Evolutionary conservation across 2,888 invertebrate species (phyloP), one percentile per base, ranked within the genome.

Genomic region (Phania funesta): DNA sequence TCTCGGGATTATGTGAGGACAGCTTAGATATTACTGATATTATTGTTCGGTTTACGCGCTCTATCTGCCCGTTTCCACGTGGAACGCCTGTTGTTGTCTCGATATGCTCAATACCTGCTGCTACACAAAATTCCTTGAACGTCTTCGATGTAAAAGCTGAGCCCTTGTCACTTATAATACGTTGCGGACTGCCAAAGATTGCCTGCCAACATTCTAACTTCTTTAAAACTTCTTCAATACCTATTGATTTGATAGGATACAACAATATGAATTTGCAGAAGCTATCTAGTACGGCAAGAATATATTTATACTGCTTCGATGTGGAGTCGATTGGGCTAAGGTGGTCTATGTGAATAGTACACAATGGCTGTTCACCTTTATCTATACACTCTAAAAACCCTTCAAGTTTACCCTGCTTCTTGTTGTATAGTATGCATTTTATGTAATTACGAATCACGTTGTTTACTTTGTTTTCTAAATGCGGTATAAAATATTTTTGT

Each of bases 341-440:
- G 50, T 81, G 83, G 41, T 84, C 79, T 20, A 82, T 35, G 32
- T 84, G 75, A 7, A 82, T 16, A 11, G 79, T 79, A 44, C 35
- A 26, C n/a, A 84, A 56, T 20, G 78, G 78, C 26, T n/a, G 60
- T n/a, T 75, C 75, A 16, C 81, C 60, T 56, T 82, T 84, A 29
- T 84, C 62, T 44, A 81, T 84, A 35, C 35, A 9, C 2, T 35
- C 7, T 11, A 35, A 35, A 9, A 35, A 35, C 2, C 35, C 35
- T 35, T 35, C 35, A 7, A 7, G 35, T 35, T 35, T 35, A 2
- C 35, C 35, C 9, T 35, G 35, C 9, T 7, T 35, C 9, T 35
- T 35, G 11, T 35, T 35, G 9, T 7, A 35, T 8, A 35, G 35
- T 7, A 35, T 35, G 9, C 35, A 7, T 35, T 11, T 35, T 2